Evolutionary conservation across 2,888 invertebrate genomes (phyloP), one percentile per base, ranked within the genome.

Genomic region (Girardia tigrina): DNA sequence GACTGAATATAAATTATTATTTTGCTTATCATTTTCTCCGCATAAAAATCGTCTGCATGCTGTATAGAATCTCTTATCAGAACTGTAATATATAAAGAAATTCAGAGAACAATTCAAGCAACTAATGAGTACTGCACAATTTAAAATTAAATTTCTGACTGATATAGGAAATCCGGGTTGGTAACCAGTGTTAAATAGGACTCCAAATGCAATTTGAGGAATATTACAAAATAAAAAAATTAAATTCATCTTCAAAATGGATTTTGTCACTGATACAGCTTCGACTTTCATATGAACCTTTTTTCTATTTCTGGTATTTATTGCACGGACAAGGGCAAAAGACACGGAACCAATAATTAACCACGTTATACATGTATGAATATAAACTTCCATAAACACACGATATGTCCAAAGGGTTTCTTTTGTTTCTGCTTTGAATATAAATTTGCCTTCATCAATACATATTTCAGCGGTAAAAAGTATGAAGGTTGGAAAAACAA

Each of bases 401-500:
- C 56, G n/a, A n/a, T 56, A 56, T 20, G n/a, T 56, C 56, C 56
- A 56, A n/a, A 8, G 23, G 4, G 6, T 23, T 56, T 56, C 56
- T 56, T 56, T 56, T 56, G 56, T 56, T 6, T 56, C n/a, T 56
- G 56, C 56, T n/a, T 56, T 56, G 23, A 56, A 56, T 2, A 56
- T 56, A n/a, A 56, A 56, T n/a, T 56, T 56, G 56, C 56, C 56
- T 56, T 56, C 56, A 20, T 56, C 56, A 56, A 56, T 56, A 56
- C 56, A 56, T 20, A 56, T 4, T 56, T 56, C 56, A 2, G 56
- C 56, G 23, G 56, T 56, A n/a, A 56, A 56, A 20, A 56, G n/a
- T 20, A 12, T 6, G 23, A 12, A 56, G 20, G 56, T 56, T n/a
- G 56, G 56, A 56, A 56, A 20, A 56, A 56, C 56, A 4, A 56